Evolutionary conservation across 2,113 vertebrate species (phyloP).

Genomic region (Catagonus wagneri): DNA sequence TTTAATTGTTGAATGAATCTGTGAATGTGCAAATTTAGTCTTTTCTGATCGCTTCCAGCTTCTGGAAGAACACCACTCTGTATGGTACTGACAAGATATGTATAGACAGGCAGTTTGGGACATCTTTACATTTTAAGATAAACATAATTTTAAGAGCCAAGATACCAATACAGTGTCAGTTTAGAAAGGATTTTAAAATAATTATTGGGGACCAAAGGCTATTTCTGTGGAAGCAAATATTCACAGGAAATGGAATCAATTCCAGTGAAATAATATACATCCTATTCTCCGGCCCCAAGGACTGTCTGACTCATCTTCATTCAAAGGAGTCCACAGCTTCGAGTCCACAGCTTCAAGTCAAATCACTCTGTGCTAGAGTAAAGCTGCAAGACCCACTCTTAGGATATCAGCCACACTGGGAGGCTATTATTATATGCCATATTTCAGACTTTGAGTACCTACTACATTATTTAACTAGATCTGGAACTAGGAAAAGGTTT

Average conservation of each 20-base stretch:
- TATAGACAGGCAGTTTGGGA: not conserved
- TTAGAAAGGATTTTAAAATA: constrained; percentile 44
- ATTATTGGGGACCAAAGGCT: not conserved
- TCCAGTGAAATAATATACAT: constrained; percentile 38
- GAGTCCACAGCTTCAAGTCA: constrained; percentile 80
- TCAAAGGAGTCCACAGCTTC: constrained; percentile 76
- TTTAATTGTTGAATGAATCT: constrained; percentile 40
- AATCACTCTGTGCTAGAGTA: constrained; percentile 75
- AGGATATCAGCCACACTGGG: not conserved
- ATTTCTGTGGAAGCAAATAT: constrained; percentile 48
- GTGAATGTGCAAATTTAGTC: constrained; percentile 34
- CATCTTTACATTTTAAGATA: constrained; percentile 48
- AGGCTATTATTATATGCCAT: constrained; percentile 62
- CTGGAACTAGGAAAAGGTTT: constrained; percentile 11
- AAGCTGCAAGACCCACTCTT: constrained; percentile 61
- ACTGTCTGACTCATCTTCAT: constrained; percentile 80
- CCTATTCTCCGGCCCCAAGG: constrained; percentile 50
- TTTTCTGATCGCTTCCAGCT: constrained; percentile 7
- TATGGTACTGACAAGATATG: not conserved
- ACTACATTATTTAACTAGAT: constrained; percentile 65
- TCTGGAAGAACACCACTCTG: not conserved
- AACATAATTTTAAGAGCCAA: constrained; percentile 34
- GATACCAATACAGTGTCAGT: constrained; percentile 11
- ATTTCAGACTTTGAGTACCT: constrained; percentile 69
- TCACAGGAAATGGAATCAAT: constrained; percentile 63